A percentile compares a stretch with the other conserved stretches of the same genome.
These are phyloP conservation scores for Lates calcarifer DNA, from an alignment of 2,113 vertebrate species.

Conservation along the genomic window DNA sequence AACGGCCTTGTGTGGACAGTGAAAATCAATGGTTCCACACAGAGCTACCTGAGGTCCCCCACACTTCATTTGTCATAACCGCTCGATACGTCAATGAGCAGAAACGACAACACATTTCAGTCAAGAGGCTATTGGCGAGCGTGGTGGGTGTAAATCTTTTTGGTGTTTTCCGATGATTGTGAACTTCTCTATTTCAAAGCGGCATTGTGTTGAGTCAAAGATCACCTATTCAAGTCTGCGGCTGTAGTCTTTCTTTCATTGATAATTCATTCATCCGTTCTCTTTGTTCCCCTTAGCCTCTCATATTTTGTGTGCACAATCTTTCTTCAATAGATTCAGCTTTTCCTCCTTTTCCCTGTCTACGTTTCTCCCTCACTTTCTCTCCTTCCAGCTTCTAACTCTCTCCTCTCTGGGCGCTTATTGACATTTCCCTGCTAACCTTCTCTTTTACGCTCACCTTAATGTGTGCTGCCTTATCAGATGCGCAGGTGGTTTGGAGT, in stretches of 20 bases:
- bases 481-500: constrained; percentile 88
- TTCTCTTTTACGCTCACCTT: constrained; percentile 86
- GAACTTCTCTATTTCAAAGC: constrained; percentile 81
- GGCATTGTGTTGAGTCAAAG: constrained; percentile 75
- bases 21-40: constrained; percentile 81
- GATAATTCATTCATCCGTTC: constrained; percentile 73
- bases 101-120: constrained; percentile 74
- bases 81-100: constrained; percentile 81
- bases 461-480: constrained; percentile 89
- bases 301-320: constrained; percentile 61
- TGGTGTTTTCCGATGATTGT: constrained; percentile 71
- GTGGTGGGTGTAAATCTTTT: constrained; percentile 73
- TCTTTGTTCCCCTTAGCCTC: constrained; percentile 48
- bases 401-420: constrained; percentile 71
- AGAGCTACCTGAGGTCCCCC: constrained; percentile 81
- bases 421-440: constrained; percentile 85
- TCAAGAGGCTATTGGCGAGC: constrained; percentile 63
- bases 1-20: constrained; percentile 75
- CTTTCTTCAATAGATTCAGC: constrained; percentile 57
- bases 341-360: constrained; percentile 44
- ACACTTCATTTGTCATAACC: constrained; percentile 84
- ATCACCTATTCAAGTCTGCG: constrained; percentile 76
- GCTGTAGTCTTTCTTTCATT: constrained; percentile 67
- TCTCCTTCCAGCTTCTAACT: constrained; percentile 43
- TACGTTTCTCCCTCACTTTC: constrained; percentile 52